phyloP scores from a whole-genome alignment of 2,113 vertebrate genomes.

The Gymnogyps californianus region DNA sequence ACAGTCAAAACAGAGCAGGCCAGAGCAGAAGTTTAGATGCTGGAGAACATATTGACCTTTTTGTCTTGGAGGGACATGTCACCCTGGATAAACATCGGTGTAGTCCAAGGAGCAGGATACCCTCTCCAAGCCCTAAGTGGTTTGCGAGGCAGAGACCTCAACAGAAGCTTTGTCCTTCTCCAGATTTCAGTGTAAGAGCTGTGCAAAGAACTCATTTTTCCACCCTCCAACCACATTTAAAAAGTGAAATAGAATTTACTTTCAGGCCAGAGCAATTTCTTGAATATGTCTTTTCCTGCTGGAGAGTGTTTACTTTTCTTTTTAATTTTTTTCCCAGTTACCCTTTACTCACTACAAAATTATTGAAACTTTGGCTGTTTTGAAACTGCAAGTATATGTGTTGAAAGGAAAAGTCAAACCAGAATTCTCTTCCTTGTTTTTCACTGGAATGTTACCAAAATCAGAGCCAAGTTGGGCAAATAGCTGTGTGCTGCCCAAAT shows the following conservation, averaged over 20 bases:
- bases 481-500: not conserved
- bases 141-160: not conserved
- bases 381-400: not conserved
- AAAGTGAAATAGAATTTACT: not conserved
- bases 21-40: not conserved
- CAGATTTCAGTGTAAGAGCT: not conserved
- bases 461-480: not conserved
- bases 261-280: not conserved
- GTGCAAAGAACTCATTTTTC: not conserved
- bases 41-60: not conserved
- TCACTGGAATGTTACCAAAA: not conserved
- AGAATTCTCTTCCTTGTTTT: not conserved
- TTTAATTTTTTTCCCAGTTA: not conserved
- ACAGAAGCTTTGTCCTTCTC: not conserved
- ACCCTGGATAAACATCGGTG: not conserved
- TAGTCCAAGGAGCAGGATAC: not conserved
- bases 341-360: not conserved
- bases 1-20: not conserved
- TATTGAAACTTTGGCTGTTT: not conserved
- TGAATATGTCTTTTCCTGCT: not conserved
- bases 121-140: not conserved
- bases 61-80: not conserved
- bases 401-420: not conserved
- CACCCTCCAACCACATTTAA: not conserved
- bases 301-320: not conserved